Evolutionary conservation across 2,797 vertebrate genomes (phyloP).

Genomic region (Nothura maculosa): DNA sequence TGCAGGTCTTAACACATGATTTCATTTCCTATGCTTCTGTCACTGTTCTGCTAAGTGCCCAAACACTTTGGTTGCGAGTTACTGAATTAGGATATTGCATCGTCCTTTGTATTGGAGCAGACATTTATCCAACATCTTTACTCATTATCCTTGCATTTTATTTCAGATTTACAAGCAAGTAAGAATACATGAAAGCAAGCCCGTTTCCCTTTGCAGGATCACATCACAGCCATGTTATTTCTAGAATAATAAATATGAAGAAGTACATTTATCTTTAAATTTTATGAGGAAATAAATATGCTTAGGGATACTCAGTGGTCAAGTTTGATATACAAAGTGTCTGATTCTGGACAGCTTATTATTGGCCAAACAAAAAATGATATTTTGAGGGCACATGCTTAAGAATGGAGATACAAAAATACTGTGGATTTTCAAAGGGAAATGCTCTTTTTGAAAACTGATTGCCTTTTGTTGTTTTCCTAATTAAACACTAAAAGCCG

Average conservation of each 20-base stretch:
- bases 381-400: neutral
- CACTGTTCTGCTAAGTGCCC: neutral
- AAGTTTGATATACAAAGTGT: neutral
- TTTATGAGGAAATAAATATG: neutral
- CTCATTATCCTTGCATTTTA: neutral
- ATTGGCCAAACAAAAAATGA: neutral
- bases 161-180: neutral
- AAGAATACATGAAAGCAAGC: neutral
- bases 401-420: neutral
- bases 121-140: neutral
- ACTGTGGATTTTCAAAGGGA: neutral
- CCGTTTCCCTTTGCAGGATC: neutral
- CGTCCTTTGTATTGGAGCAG: neutral
- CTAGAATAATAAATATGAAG: neutral
- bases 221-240: neutral
- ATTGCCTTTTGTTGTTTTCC: neutral
- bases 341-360: neutral
- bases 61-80: fast-evolving
- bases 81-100: neutral
- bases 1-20: neutral
- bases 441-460: neutral
- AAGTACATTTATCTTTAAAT: neutral
- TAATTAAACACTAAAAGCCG: neutral
- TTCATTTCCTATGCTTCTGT: neutral
- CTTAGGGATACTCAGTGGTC: neutral